Evolutionary conservation across 1,140 invertebrate genomes (phyloP), one percentile per base, ranked within the genome.

Genomic region (Hypothenemus hampei): DNA sequence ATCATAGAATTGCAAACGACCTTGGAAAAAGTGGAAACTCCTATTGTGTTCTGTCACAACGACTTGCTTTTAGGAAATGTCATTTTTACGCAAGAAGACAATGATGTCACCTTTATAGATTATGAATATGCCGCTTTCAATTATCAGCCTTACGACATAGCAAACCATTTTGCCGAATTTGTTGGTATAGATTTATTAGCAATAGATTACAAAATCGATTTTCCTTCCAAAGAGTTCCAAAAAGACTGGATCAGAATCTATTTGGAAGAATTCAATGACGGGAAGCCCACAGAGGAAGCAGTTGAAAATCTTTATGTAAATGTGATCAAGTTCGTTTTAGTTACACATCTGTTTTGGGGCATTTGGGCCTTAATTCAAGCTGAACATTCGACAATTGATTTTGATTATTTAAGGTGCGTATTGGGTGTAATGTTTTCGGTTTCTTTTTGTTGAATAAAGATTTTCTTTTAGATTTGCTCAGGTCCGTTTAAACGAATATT

Each of bases 111-210:
- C 16, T 98, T 99, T 70, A 99, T 99, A 65, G 97, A 99, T 74
- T 98, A 92, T 74, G 97, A 99, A 73, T 99, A 99, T 75, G 89
- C 90, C 5, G 86, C 81, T 53, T 85, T 85, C 64, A 99, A 98
- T 75, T 96, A 91, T 75, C 91, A 95, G 73, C 87, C 92, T 1
- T 98, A 82, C 74, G 97, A 99, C 75, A 95, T 99, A 71, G 96
- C 86, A 11, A 97, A 98, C 78, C 95, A 99, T 78, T 98, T 98
- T 78, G 85, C 87, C 65, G 96, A 99, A 81, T 98, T 93, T 81
- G 90, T 89, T 65, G 95, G 95, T 88, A 41, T 63, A 31, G 58
- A 53, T 37, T 44, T 61, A 23, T 83, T 79, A 33, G 77, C 84
- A 60, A 81, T 86, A 4, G 85, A 93, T 69, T 90, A 85, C 71